Conservation (phyloP, 2,797 vertebrate genomes). For the Lagothrix lagotricha region DNA sequence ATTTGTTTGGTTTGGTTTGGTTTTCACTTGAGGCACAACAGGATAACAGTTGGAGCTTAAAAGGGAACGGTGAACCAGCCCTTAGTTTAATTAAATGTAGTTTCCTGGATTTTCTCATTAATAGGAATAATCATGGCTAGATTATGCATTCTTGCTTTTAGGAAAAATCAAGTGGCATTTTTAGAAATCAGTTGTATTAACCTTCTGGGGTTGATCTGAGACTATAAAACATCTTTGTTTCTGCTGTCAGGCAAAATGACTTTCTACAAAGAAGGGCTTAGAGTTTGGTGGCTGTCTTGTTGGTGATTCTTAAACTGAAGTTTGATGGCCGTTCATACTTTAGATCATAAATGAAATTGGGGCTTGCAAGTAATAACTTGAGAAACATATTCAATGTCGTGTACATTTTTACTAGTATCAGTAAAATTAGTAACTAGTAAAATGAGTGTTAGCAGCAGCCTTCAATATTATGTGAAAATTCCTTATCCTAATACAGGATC, state of each 20-base stretch:
- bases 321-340: slow-evolving; percentile 26
- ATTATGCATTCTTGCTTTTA: slow-evolving; percentile 19
- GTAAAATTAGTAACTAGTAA: neutral
- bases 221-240: slow-evolving; percentile 16
- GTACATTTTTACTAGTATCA: neutral
- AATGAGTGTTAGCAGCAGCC: neutral
- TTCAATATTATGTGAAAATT: slow-evolving; percentile 35
- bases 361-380: slow-evolving; percentile 23
- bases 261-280: slow-evolving; percentile 14
- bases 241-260: neutral
- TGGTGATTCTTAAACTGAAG: slow-evolving; percentile 43
- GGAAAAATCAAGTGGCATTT: slow-evolving; percentile 43
- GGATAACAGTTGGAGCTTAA: neutral
- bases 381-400: neutral
- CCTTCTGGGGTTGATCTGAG: neutral
- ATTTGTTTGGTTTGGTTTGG: neutral
- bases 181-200: neutral
- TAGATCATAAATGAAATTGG: slow-evolving; percentile 30
- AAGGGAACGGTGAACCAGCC: neutral
- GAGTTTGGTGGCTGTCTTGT: neutral
- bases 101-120: neutral
- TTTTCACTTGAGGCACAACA: neutral
- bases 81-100: neutral
- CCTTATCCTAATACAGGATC: slow-evolving; percentile 87
- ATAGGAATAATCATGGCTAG: neutral